Percentiles rank a stretch among this genome's conserved stretches.
Evolutionary conservation across 2,888 invertebrate species (phyloP).

Genomic region (Acanthosepion pharaonis): DNA sequence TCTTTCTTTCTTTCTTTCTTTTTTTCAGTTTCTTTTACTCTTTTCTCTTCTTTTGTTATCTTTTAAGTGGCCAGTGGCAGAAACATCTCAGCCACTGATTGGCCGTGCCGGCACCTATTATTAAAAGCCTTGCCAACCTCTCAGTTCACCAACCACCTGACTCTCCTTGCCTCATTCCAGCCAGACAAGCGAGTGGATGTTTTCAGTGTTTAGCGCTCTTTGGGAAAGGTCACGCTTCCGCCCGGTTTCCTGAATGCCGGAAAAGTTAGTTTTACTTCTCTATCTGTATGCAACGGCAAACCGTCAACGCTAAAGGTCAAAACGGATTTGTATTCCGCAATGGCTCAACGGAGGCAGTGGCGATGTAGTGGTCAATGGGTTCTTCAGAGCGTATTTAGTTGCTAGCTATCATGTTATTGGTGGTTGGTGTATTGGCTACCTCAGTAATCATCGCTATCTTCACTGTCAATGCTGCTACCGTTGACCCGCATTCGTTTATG

Average conservation of each 20-base stretch:
- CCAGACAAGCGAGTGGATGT: slow-evolving; percentile 9
- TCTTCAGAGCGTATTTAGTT: background rate
- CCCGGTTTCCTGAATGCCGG: slow-evolving; percentile 8
- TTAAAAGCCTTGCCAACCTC: background rate
- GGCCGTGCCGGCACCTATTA: background rate
- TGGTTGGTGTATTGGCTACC: background rate
- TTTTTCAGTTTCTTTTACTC: background rate
- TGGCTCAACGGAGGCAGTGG: background rate
- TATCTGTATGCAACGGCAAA: slow-evolving; percentile 18
- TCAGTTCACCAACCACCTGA: background rate
- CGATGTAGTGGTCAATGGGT: background rate
- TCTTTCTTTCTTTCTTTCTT: background rate
- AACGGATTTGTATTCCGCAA: slow-evolving; percentile 2
- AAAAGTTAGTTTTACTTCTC: slow-evolving; percentile 23
- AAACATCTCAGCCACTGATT: background rate
- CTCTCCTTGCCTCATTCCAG: background rate
- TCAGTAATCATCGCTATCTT: background rate
- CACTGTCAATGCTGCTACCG: background rate
- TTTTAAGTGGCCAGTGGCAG: background rate
- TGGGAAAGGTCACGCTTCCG: background rate
- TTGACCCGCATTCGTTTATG: background rate
- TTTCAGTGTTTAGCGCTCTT: slow-evolving; percentile 33
- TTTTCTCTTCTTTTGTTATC: background rate
- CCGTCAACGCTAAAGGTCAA: background rate
- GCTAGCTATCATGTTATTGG: background rate